Base-by-base conservation (phyloP, 2,888 invertebrate genomes). In the Apomyelois bistriatella region DNA sequence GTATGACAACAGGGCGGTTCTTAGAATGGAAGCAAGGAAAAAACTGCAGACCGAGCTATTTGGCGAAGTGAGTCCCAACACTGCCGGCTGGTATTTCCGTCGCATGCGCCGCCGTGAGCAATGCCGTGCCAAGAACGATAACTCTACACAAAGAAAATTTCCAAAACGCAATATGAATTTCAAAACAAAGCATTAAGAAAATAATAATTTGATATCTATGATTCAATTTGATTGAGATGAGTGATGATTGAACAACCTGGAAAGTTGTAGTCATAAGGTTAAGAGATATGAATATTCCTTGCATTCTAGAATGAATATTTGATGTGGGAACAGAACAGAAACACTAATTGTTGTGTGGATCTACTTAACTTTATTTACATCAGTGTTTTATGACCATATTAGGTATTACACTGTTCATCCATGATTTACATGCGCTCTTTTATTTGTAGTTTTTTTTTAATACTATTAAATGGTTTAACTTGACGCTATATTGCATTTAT, bases 51-150 rank as follows among this genome's bases (percentile, higher is more conserved):
- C 75, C 38, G 88, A 84, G 53, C 57, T 84, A 10, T 83, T 86
- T 61, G 82, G 82, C 12, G 79, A 81, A 30, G 71, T 65, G 12
- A 75, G 68, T 37, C 67, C 74, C 1, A 85, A 85, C 58, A 80
- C 76, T 40, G 86, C 88, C 0, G 78, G 79, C 1, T 90, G 91
- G 91, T 90, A 91, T 61, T 90, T 90, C 58, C 76, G 83, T 13
- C 82, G 90, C 22, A 86, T 90, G 90, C 79, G 82, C 50, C 78
- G 78, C 54, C 77, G 91, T 5, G 90, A 91, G 53, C 87, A 89
- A 53, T 86, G 87, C 53, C 82, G 90, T 46, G 71, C 78, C 3
- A 85, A 85, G 54, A 73, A 73, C 12, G 79, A 83, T 52, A 89
- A 86, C 58, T 78, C 72, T 57, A 86, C 81, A 10, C 66, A 77